Conservation (phyloP, 92 coral and sea anemone genomes). For the Parazoanthus swiftii region DNA sequence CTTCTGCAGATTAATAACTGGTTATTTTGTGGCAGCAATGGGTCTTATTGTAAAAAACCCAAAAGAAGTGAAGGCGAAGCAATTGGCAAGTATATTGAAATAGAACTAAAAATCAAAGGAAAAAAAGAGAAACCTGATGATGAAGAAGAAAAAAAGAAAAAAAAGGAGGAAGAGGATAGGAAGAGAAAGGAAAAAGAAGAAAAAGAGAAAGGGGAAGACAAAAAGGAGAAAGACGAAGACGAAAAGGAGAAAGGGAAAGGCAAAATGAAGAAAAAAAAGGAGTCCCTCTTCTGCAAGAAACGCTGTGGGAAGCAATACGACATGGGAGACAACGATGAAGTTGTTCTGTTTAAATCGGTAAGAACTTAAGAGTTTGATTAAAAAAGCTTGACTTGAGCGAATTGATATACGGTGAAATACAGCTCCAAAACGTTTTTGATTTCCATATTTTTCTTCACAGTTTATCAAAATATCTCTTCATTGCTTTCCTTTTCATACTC, state of each 20-base stretch:
- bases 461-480: constrained; percentile 29
- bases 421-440: constrained; percentile 44
- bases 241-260: neutral
- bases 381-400: constrained; percentile 14
- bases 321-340: neutral
- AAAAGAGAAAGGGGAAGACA: too few relatives aligned
- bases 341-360: neutral
- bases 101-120: neutral
- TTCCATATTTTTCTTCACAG: constrained; percentile 24
- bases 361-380: neutral
- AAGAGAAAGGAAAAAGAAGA: neutral
- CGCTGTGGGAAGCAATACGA: neutral
- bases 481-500: constrained; percentile 24
- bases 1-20: neutral
- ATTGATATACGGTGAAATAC: constrained; percentile 17
- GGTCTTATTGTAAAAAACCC: neutral
- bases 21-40: neutral
- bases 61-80: neutral
- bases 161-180: too few relatives aligned
- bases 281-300: neutral
- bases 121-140: neutral
- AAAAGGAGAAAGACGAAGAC: neutral
- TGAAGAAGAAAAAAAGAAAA: neutral
- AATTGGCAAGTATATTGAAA: neutral
- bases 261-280: neutral